Conservation (phyloP, 2,113 vertebrate species). For the Saguinus midas region DNA sequence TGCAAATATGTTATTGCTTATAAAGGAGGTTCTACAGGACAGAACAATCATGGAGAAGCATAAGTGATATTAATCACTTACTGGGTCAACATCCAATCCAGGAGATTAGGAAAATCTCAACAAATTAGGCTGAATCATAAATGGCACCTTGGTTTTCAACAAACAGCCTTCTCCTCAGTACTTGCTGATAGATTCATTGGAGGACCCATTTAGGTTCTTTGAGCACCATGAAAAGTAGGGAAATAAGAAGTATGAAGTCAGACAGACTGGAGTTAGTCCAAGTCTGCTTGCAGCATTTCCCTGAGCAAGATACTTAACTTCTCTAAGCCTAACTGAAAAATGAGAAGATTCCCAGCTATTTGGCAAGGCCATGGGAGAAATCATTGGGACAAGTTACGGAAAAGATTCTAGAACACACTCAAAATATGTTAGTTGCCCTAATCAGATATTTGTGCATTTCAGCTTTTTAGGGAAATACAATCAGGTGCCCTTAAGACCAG, state of each 20-base stretch:
- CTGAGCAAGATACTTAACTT: background rate
- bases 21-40: background rate
- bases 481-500: background rate
- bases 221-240: background rate
- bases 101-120: slow-evolving; percentile 32
- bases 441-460: background rate
- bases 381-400: background rate
- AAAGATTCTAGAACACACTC: background rate
- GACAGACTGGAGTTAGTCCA: background rate
- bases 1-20: background rate
- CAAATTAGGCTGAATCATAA: background rate
- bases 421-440: background rate
- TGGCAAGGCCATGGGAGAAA: background rate
- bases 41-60: background rate
- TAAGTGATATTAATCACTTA: background rate
- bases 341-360: background rate
- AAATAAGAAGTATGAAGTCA: background rate
- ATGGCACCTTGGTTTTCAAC: background rate
- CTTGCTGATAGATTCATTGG: background rate
- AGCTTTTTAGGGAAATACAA: background rate
- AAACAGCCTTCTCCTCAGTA: background rate
- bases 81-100: background rate
- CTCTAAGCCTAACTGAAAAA: background rate
- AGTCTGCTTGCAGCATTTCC: background rate
- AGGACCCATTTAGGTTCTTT: background rate